Evolutionary conservation across 2,888 invertebrate genomes (phyloP).

Genomic region (Yponomeuta cagnagella): DNA sequence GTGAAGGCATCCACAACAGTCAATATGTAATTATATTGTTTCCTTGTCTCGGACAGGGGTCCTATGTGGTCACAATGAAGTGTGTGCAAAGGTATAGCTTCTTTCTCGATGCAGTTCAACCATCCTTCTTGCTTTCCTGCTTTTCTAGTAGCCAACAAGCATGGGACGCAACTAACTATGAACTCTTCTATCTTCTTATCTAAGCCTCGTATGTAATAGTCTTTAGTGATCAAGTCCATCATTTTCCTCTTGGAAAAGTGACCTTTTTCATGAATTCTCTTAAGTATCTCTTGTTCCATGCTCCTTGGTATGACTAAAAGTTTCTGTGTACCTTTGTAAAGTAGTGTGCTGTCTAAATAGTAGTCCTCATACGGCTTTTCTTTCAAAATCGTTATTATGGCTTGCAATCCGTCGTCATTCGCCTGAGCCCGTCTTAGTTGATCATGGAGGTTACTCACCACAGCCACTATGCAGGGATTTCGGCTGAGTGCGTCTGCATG

Average conservation of each 20-base stretch:
- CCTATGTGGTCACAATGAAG: slow-evolving; percentile 40
- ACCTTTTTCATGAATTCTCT: too few relatives aligned
- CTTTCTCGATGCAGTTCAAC: slow-evolving; percentile 34
- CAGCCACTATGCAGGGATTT: slow-evolving; percentile 13
- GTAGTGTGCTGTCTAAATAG: slow-evolving; percentile 23
- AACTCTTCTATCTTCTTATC: slow-evolving; percentile 17
- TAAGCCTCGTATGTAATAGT: slow-evolving; percentile 27
- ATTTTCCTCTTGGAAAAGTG: slow-evolving; percentile 29
- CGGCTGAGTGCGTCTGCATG: slow-evolving; percentile 24
- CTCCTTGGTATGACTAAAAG: slow-evolving; percentile 32
- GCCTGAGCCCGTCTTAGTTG: slow-evolving; percentile 22
- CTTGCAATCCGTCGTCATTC: slow-evolving; percentile 23
- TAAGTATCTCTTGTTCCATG: slow-evolving; percentile 28
- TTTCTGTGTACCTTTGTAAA: slow-evolving; percentile 25
- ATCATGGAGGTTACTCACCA: slow-evolving; percentile 16
- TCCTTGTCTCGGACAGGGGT: slow-evolving; percentile 31
- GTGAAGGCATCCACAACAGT: slow-evolving; percentile 35
- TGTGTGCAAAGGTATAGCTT: slow-evolving; percentile 31
- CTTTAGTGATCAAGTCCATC: slow-evolving; percentile 25
- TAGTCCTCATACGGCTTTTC: slow-evolving; percentile 22
- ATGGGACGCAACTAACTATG: slow-evolving; percentile 18
- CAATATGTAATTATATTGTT: slow-evolving; percentile 35
- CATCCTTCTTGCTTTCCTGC: slow-evolving; percentile 35
- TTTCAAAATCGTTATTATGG: slow-evolving; percentile 22
- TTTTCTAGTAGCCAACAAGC: slow-evolving; percentile 21